Conservation (phyloP, 1,140 invertebrate genomes). For the Paraescarpia echinospica region DNA sequence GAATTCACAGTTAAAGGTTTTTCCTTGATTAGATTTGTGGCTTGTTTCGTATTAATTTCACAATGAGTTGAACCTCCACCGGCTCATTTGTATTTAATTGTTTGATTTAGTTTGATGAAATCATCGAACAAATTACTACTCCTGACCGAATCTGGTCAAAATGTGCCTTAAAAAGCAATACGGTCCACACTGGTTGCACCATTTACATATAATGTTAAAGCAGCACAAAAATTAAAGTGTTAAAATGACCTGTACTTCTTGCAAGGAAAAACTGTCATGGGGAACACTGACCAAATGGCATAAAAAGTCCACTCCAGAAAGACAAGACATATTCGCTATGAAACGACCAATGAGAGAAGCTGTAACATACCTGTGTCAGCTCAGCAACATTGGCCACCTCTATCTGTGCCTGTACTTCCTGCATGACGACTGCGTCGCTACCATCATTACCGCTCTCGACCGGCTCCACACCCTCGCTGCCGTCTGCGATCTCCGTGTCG, state of each 20-base stretch:
- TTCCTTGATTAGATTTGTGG: background rate
- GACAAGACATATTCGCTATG: background rate
- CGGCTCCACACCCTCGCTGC: constrained; percentile 34
- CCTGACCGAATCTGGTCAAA: too few species aligned
- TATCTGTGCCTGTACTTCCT: constrained; percentile 35
- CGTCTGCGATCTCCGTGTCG: constrained; percentile 22
- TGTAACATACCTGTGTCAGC: constrained; percentile 8
- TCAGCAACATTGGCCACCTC: background rate
- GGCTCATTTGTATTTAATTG: too few species aligned
- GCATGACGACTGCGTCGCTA: constrained; percentile 34
- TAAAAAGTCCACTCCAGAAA: background rate
- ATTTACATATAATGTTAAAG: background rate
- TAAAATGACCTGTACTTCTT: too few species aligned
- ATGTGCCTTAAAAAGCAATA: too few species aligned
- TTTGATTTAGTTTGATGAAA: too few species aligned
- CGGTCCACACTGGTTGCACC: background rate
- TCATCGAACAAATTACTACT: too few species aligned
- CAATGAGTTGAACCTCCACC: too few species aligned
- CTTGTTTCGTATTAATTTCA: too few species aligned
- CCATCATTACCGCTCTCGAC: constrained; percentile 30
- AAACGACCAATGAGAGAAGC: background rate
- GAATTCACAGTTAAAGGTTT: background rate
- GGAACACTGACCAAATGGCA: background rate
- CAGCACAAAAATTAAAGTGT: too few species aligned
- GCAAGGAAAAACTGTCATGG: background rate